phyloP scores from a whole-genome alignment of 2,797 vertebrate species.

The Thunnus albacares region DNA sequence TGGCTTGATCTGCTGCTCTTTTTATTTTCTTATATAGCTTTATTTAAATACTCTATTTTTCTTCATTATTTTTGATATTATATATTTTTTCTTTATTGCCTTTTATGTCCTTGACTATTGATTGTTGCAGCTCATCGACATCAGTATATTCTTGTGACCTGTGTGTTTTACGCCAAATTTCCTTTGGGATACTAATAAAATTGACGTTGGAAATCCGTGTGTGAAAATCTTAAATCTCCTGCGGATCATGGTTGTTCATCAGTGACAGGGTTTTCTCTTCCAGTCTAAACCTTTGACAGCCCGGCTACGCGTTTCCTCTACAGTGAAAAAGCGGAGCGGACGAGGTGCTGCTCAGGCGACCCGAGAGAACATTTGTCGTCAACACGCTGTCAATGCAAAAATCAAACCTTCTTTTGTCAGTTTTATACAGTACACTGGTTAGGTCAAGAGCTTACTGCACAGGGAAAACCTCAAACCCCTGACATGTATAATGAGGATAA shows the following conservation, averaged over 20 bases:
- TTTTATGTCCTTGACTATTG: too few relatives aligned
- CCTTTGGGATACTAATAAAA: too few relatives aligned
- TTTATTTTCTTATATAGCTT: too few relatives aligned
- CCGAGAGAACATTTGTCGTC: background rate
- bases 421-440: background rate
- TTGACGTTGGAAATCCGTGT: background rate
- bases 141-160: too few relatives aligned
- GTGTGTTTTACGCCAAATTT: too few relatives aligned
- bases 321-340: background rate
- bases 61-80: too few relatives aligned
- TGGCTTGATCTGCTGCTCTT: too few relatives aligned
- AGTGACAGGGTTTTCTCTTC: background rate
- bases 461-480: background rate
- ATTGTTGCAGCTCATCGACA: too few relatives aligned
- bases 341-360: background rate
- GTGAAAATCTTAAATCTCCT: background rate
- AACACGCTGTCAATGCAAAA: background rate
- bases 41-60: too few relatives aligned
- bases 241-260: background rate
- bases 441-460: background rate
- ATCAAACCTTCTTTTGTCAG: background rate
- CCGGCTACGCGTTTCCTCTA: background rate
- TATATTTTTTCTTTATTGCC: too few relatives aligned
- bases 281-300: background rate
- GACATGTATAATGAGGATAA: conserved; percentile 5